Percentiles rank a stretch among this genome's conserved stretches.
These are phyloP conservation scores for Agrenia bidenticulata DNA, from an alignment of 2,888 invertebrate species.

Conservation along the genomic window DNA sequence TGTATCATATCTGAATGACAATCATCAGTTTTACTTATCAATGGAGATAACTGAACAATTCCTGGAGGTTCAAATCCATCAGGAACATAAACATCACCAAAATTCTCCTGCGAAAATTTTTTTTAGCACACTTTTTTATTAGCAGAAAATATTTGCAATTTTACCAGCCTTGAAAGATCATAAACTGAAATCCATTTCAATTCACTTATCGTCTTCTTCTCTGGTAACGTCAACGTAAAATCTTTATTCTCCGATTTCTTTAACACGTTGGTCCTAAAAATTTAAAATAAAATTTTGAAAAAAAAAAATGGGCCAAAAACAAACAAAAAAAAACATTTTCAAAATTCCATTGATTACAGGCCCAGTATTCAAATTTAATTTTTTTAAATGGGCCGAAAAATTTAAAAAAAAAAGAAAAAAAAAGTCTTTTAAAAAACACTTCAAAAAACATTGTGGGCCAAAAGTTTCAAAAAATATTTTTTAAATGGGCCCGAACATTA, in stretches of 20 bases:
- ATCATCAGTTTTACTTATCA: conserved; percentile 64
- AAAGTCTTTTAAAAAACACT: no score
- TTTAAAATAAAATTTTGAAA: conserved; percentile 53
- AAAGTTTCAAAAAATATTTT: no score
- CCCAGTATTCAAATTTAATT: no score
- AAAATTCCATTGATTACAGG: no score
- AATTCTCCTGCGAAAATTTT: conserved; percentile 64
- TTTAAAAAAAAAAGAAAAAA: no score
- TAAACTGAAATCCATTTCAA: conserved; percentile 88
- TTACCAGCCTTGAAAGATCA: conserved; percentile 74
- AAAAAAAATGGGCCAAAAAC: no score
- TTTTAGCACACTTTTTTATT: conserved; percentile 12
- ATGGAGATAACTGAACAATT: conserved; percentile 64
- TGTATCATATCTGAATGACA: conserved; percentile 71
- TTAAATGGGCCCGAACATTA: no score
- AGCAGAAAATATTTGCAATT: background rate
- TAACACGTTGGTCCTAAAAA: conserved; percentile 81
- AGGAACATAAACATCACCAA: conserved; percentile 85
- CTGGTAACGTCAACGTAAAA: conserved; percentile 76
- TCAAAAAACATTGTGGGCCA: no score
- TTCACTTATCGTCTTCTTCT: conserved; percentile 80
- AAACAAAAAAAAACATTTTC: no score
- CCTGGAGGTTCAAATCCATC: conserved; percentile 86
- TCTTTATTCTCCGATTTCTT: conserved; percentile 83
- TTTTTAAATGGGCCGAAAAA: no score